Evolutionary conservation across 1,140 invertebrate genomes (phyloP), one percentile per base, ranked within the genome.

Genomic region (Drosophila guanche): DNA sequence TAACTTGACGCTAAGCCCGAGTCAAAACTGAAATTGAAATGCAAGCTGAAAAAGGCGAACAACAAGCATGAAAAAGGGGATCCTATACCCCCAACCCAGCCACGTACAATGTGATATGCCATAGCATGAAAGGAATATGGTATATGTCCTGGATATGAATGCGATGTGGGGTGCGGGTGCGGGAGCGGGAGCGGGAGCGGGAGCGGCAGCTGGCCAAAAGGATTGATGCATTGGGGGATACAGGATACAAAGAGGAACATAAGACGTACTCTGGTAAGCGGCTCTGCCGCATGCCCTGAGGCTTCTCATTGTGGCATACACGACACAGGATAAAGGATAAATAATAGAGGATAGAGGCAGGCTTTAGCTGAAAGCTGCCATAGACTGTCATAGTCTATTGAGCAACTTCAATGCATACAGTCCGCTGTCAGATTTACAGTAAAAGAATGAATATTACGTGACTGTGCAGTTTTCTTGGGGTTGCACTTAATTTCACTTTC

Each of bases 11-110:
- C 60, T 74, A 50, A 76, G 62, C 56, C 65, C 55, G 27, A 81
- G 62, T 84, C 75, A 46, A 69, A 70, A 65, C 69, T 55, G 59
- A 71, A 85, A 79, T 79, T 76, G 80, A 79, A 76, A 79, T 79
- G 60, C 79, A 75, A 62, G 43, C 54, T 47, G 45, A 45, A 41
- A 10, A 51, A 55, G 20, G 10, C 7, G 45, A 50, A 20, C 55
- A 65, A 67, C 63, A 63, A 61, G 42, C 33, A 37, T 37, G 33
- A 12, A 37, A 12, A 37, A 12, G 4, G 10, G 33, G 33, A 4
- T 12, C 25, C 25, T 6, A 5, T 27, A 6, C 1, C 16, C 16
- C 16, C 16, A 20, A 20, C 16, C 16, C 16, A 20, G 16, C 16
- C 6, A 27, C 6, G 33, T 37, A 4, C 16, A 20, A 20, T 37